These are phyloP conservation scores for Linhomoeus sp. DNA, from an alignment of 2,888 invertebrate genomes.

Conservation along the genomic window DNA sequence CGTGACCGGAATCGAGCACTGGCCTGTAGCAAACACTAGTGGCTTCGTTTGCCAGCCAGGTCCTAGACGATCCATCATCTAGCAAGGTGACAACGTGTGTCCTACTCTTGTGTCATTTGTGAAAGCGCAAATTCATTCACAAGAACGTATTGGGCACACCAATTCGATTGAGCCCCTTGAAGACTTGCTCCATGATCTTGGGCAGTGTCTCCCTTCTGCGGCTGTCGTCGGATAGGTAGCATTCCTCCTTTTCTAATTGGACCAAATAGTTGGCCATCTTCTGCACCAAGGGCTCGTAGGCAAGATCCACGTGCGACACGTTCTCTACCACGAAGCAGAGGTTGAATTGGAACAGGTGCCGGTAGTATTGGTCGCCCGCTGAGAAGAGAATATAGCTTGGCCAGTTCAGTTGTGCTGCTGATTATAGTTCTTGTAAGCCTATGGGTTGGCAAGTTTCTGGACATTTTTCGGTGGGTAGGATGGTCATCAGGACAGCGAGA, in stretches of 20 bases:
- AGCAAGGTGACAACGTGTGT: too few species aligned
- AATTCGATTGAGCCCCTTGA: slow-evolving; percentile 13
- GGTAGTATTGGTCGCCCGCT: slow-evolving; percentile 10
- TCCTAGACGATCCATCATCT: too few species aligned
- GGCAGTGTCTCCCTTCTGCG: slow-evolving; percentile 6
- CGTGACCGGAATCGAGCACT: slow-evolving; percentile 14
- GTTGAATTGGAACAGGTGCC: slow-evolving; percentile 17
- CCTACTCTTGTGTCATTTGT: too few species aligned
- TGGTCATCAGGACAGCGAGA: too few species aligned
- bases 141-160: slow-evolving; percentile 7
- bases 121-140: not conserved
- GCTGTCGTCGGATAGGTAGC: slow-evolving; percentile 9
- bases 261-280: slow-evolving; percentile 22
- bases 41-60: too few species aligned
- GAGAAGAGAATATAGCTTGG: too few species aligned
- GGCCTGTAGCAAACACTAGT: slow-evolving; percentile 10
- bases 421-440: too few species aligned
- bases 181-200: slow-evolving; percentile 14
- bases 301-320: slow-evolving; percentile 11
- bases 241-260: slow-evolving; percentile 15
- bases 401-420: too few species aligned
- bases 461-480: too few species aligned
- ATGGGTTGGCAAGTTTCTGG: too few species aligned
- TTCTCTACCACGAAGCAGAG: slow-evolving; percentile 22
- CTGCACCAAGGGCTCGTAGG: slow-evolving; percentile 25